These are phyloP conservation scores for Dromaius novaehollandiae DNA, from an alignment of 2,113 vertebrate genomes.

Conservation along the genomic window DNA sequence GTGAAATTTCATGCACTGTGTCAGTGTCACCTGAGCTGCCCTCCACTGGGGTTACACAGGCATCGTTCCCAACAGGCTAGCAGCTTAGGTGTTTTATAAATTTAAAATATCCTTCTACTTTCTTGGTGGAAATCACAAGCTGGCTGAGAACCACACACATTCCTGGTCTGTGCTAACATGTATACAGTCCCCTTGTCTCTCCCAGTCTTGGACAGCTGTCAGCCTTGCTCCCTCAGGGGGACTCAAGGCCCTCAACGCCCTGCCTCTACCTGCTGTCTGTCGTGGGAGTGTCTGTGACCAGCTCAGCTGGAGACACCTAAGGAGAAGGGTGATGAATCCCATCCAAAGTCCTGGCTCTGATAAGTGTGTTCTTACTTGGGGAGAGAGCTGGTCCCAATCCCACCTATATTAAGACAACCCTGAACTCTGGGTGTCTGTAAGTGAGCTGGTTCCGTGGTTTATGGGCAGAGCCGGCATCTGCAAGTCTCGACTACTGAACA, in stretches of 20 bases:
- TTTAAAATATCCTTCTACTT: background rate
- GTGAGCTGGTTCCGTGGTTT: background rate
- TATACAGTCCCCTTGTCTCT: background rate
- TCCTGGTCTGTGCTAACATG: background rate
- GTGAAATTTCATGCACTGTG: background rate
- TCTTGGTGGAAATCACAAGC: too few relatives aligned
- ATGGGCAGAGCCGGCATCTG: background rate
- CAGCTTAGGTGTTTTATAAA: background rate
- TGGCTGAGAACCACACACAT: background rate
- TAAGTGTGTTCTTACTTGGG: background rate
- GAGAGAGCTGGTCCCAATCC: background rate
- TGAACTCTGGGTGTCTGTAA: background rate
- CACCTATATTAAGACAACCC: background rate
- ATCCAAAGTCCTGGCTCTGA: background rate
- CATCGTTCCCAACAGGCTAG: too few relatives aligned
- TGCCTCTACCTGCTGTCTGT: too few relatives aligned
- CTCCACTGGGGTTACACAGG: background rate
- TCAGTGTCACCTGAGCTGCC: background rate
- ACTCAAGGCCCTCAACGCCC: background rate
- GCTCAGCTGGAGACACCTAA: too few relatives aligned
- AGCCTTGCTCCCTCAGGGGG: background rate
- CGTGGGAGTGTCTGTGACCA: too few relatives aligned
- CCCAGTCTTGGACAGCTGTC: background rate
- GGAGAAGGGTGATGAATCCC: too few relatives aligned
- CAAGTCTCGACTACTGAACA: background rate